A percentile compares a stretch with the other conserved stretches of the same genome.
phyloP scores from a whole-genome alignment of 35 echinoderm and acorn worm species.

The Apostichopus japonicus region DNA sequence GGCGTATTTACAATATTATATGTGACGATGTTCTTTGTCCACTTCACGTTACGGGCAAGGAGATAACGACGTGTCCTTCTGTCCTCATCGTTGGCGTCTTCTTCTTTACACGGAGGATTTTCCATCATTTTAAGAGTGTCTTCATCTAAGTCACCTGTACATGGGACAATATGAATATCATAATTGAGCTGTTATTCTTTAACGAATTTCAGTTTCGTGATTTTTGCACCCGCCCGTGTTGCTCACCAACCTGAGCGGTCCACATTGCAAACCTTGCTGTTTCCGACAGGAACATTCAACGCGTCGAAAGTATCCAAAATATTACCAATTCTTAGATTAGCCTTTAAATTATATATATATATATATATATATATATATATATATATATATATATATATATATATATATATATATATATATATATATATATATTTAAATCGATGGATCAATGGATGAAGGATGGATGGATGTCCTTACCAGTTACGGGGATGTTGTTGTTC shows the following conservation, averaged over 20 bases:
- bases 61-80: background rate
- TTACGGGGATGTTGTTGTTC: background rate
- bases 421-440: too few relatives aligned
- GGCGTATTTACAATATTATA: slow-evolving; percentile 7
- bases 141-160: slow-evolving; percentile 3
- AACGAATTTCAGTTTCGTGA: background rate
- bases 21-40: slow-evolving; percentile 3
- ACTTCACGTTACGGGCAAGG: background rate
- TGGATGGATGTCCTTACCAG: background rate
- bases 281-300: too few relatives aligned
- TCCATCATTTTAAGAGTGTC: background rate
- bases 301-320: too few relatives aligned
- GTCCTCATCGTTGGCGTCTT: too few relatives aligned
- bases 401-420: too few relatives aligned
- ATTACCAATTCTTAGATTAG: too few relatives aligned
- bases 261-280: too few relatives aligned
- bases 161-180: background rate
- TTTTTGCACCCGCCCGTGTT: background rate
- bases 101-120: slow-evolving; percentile 9
- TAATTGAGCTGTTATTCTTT: background rate
- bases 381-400: too few relatives aligned
- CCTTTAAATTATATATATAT: too few relatives aligned
- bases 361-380: too few relatives aligned
- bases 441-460: too few relatives aligned
- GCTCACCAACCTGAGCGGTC: too few relatives aligned